Base-by-base conservation (phyloP, 1,140 invertebrate species). In the Listronotus bonariensis region DNA sequence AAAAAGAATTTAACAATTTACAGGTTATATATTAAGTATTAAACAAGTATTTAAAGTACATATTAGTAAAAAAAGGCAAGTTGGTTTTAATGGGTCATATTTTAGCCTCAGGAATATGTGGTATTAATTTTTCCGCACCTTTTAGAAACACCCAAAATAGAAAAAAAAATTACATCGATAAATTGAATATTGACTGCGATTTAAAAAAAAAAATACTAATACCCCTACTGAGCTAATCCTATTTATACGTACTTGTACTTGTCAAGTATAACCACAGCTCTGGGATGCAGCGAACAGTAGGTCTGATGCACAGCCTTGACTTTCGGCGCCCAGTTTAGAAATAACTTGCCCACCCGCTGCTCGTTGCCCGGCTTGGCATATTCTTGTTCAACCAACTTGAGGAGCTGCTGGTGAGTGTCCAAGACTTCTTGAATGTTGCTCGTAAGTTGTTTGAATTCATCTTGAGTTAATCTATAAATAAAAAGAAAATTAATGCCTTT, bases 211-310 rank as follows among this genome's bases (percentile, higher is more conserved):
- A 53, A 53, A 34, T 14, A 34, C 8, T 7, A 53, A 31, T 53
- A 8, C 11, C 11, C 11, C 14, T 18, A 11, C 9, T 9, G n/a
- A n/a, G n/a, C n/a, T n/a, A n/a, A n/a, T n/a, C n/a, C n/a, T 36
- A 3, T 12, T 34, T 40, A 12, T 8, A 80, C 82, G 82, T 80
- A 95, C 92, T 91, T 93, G 73, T 92, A 91, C 78, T 92, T 91
- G 78, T 96, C 94, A 68, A 99, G 82, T 67, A 97, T 87, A 73
- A 89, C 90, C 38, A 97, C 94, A 73, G 95, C 95, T 77, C 87
- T 87, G 0, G 96, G 96, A 86, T 99, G 96, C 45, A 77, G 60
- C 61, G 87, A 85, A 81, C 96, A 98, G 77, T 99, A 99, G 12
- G 82, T 82, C 68, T 89, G 86, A 80, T 98, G 94, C 18, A 96